Conservation (phyloP, 1,140 invertebrate species). For the Gonioctena quinquepunctata region DNA sequence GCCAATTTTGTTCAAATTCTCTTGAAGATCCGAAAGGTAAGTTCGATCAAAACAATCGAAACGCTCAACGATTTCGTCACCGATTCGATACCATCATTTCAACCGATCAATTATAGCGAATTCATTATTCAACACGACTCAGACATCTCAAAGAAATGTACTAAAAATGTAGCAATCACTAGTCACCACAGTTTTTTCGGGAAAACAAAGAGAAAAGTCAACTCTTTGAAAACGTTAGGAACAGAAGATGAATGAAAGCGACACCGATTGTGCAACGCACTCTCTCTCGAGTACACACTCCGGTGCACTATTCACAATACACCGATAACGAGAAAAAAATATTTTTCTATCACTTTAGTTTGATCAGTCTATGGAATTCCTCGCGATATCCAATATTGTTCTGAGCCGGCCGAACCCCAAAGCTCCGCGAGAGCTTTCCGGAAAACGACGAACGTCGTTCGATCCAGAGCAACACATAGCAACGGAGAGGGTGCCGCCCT, state of each 20-base stretch:
- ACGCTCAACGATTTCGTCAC: neutral
- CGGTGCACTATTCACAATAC: neutral
- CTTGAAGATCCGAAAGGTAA: no score
- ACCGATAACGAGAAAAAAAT: neutral
- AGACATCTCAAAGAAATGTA: neutral
- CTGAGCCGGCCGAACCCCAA: constrained; percentile 11
- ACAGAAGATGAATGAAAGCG: no score
- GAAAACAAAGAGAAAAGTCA: neutral
- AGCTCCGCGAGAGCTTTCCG: constrained; percentile 19
- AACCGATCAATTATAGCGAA: neutral
- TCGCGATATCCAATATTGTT: neutral
- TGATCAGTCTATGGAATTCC: neutral
- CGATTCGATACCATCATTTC: neutral
- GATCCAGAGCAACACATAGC: constrained; percentile 42
- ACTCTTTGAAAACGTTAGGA: neutral
- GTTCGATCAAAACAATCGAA: neutral
- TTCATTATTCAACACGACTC: neutral
- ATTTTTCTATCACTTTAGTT: neutral
- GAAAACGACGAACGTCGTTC: constrained; percentile 28
- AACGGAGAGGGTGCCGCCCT: constrained; percentile 40
- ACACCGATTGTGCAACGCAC: neutral
- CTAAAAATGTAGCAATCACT: no score
- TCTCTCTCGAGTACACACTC: neutral
- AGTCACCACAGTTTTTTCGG: neutral
- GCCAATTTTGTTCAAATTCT: no score